Percentiles rank a stretch among this genome's conserved stretches.
Conservation (phyloP, 2,888 invertebrate genomes). For the Lordiphosa fenestrarum region DNA sequence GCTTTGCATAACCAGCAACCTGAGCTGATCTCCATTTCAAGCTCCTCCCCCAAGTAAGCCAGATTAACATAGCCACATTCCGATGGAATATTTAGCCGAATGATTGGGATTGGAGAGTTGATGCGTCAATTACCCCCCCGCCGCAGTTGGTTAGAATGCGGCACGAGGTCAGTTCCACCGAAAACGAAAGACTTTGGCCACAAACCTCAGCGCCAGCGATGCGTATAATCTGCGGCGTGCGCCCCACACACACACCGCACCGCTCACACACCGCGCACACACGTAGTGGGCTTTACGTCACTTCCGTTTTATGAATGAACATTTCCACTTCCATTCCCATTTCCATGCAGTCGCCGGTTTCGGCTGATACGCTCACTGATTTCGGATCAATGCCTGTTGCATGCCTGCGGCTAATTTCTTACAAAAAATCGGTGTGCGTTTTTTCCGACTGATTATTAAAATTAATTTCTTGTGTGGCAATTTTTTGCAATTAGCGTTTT, state of each 20-base stretch:
- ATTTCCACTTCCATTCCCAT: slow-evolving; percentile 2
- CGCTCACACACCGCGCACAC: no score
- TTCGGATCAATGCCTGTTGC: slow-evolving; percentile 38
- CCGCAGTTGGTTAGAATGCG: slow-evolving; percentile 42
- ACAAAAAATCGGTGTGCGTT: slow-evolving; percentile 1
- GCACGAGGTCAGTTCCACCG: slow-evolving; percentile 51
- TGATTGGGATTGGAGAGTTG: no score
- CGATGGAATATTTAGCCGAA: no score
- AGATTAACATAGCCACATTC: no score
- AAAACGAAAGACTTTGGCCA: slow-evolving; percentile 67
- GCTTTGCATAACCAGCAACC: no score
- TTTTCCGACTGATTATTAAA: slow-evolving; percentile 8
- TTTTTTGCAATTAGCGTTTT: slow-evolving; percentile 22
- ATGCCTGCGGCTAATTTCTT: slow-evolving; percentile 42
- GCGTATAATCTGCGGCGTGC: slow-evolving; percentile 48
- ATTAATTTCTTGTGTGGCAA: slow-evolving; percentile 24
- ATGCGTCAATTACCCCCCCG: no score
- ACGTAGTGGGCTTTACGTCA: slow-evolving; percentile 23
- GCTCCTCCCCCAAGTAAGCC: no score
- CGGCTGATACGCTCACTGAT: slow-evolving; percentile 45
- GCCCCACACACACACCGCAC: slow-evolving; percentile 13
- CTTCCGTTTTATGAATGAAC: slow-evolving; percentile 29
- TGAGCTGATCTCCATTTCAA: no score
- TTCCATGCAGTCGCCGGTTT: slow-evolving; percentile 23
- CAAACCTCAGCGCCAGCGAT: slow-evolving; percentile 53